Conservation (phyloP, 2,113 vertebrate genomes). For the Glareola pratincola region DNA sequence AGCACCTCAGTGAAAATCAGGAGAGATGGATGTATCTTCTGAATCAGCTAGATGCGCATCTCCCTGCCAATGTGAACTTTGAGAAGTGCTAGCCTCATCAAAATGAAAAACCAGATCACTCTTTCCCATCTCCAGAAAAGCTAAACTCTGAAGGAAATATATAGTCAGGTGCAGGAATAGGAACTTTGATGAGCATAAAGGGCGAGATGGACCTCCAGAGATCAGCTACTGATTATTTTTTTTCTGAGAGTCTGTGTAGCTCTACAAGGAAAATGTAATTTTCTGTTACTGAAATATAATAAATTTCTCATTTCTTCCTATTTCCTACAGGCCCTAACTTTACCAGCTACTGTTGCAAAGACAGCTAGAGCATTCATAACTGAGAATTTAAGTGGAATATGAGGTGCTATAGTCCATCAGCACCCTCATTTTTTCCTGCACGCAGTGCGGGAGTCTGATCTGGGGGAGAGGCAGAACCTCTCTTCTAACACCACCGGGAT, state of each 20-base stretch:
- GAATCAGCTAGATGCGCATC: conserved; percentile 1
- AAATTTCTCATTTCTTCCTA: conserved; percentile 31
- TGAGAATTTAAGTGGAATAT: conserved; percentile 1
- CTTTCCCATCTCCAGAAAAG: neutral
- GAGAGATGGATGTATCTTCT: conserved; percentile 37
- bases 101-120: conserved; percentile 11
- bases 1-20: conserved; percentile 10
- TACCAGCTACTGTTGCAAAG: conserved; percentile 10
- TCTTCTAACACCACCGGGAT: neutral
- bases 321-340: conserved; percentile 19
- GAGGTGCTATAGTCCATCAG: neutral
- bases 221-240: neutral
- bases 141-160: neutral
- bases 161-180: neutral
- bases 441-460: neutral
- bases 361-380: conserved; percentile 7
- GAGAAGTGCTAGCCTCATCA: conserved; percentile 59
- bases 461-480: neutral
- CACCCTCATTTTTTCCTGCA: neutral
- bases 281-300: conserved; percentile 9
- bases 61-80: conserved; percentile 33
- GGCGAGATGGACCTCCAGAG: neutral
- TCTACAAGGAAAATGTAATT: conserved; percentile 29
- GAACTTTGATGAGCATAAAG: neutral
- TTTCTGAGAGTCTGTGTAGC: neutral